Conservation (phyloP, 1,140 invertebrate genomes). For the Drosophila equinoxialis region DNA sequence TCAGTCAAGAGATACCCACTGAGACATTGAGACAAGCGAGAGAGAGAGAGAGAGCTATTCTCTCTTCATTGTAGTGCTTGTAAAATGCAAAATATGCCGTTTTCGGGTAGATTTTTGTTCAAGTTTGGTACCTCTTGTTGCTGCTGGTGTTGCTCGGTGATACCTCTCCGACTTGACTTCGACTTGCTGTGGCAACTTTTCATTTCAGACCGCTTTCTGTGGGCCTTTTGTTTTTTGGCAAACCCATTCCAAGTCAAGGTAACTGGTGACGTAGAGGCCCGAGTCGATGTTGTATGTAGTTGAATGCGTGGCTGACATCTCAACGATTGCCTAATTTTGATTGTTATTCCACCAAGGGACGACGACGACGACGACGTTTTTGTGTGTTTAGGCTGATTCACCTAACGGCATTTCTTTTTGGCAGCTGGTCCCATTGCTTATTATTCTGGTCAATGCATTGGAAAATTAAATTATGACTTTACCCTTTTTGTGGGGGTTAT, state of each 20-base stretch:
- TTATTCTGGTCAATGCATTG: constrained; percentile 79
- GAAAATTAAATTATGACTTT: constrained; percentile 76
- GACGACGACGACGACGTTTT: constrained; percentile 50
- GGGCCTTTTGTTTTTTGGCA: constrained; percentile 60
- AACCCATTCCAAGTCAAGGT: constrained; percentile 63
- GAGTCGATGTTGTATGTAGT: not conserved
- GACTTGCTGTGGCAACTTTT: constrained; percentile 62
- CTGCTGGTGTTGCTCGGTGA: no score
- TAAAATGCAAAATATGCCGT: constrained; percentile 73
- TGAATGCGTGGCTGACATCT: constrained; percentile 41
- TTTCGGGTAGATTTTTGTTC: constrained; percentile 58
- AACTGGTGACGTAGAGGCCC: constrained; percentile 67
- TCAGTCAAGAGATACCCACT: not conserved
- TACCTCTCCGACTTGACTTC: not conserved
- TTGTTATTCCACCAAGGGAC: constrained; percentile 79
- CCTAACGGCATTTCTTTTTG: constrained; percentile 43
- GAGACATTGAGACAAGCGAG: constrained; percentile 2
- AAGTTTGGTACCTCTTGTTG: not conserved
- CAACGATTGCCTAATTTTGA: constrained; percentile 75
- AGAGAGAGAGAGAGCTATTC: constrained; percentile 28
- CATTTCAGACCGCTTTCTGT: constrained; percentile 78
- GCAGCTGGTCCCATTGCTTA: constrained; percentile 39
- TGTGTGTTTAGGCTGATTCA: constrained; percentile 53
- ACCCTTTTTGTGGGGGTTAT: constrained; percentile 39
- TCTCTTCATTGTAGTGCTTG: constrained; percentile 2